Evolutionary conservation across 2,113 vertebrate species (phyloP), one percentile per base, ranked within the genome.

Genomic region (Corydoras sp.): DNA sequence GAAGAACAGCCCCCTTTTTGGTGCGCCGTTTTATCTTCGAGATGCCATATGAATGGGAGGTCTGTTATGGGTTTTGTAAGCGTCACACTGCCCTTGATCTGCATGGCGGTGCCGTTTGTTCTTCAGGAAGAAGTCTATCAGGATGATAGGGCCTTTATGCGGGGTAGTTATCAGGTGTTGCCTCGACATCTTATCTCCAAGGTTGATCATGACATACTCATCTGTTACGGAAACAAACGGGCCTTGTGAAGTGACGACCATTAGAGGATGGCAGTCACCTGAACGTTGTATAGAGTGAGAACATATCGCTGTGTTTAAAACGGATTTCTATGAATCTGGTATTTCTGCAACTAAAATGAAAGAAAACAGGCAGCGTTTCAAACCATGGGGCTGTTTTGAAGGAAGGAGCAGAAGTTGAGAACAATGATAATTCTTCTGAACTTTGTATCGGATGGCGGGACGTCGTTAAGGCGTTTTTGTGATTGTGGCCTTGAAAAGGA

Each of bases 1-100:
- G 18, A 50, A 49, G n/a, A 24, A 5, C 18, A 24, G 29, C 48
- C 65, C 51, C 69, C 54, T 35, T 2, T 48, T 15, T 29, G 29
- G 24, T 30, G 56, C 61, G 49, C 3, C 3, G 48, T 31, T 73
- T 69, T 35, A 73, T 77, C 67, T 73, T 6, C 4, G n/a, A 70
- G 67, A 62, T 60, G 8, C 35, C 68, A 31, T 9, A 60, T 62
- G 56, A 74, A 54, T 48, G 72, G 64, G 65, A 68, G 65, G 72
- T 68, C 35, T 43, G 56, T 49, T n/a, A 13, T n/a, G 58, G n/a
- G 24, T 64, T 59, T 60, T 65, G 49, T 75, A 60, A 60, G 69
- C 61, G 50, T n/a, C 48, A 53, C 29, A 15, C 60, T 9, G 18
- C 29, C 62, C 43, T 60, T 66, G 62, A 65, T 71, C 73, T 56